Evolutionary conservation across 2,113 vertebrate genomes (phyloP), one percentile per base, ranked within the genome.

Genomic region (Blennius ocellaris): DNA sequence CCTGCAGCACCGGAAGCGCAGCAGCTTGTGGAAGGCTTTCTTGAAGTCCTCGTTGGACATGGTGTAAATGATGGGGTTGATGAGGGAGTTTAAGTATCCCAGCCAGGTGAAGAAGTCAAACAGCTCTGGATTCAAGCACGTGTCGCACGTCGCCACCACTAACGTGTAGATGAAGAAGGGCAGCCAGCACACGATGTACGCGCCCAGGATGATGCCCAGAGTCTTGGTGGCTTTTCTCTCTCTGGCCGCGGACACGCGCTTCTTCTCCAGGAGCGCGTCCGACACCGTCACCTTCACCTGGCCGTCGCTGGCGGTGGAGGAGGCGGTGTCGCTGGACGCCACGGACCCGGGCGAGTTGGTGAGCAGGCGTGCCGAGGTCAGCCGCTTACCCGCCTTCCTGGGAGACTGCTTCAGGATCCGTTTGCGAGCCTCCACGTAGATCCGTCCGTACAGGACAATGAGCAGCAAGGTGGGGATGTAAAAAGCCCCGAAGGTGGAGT

Each of bases 191-290:
- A 98, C 94, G 38, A 99, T 99, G 59, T 99, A 99, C 0, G 97
- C 97, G 86, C 98, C 98, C 81, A 99, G 88, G 81, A 99, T 99
- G 87, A 99, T 96, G 45, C 98, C 98, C 90, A 99, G 87, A 60
- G 98, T 99, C 93, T 97, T 99, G 0, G 98, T 99, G 17, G 98
- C 98, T 89, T 97, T 99, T 81, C 96, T 94, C 89, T 99, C 98
- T 65, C 98, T 94, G 77, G 97, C 98, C 65, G 97, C 97, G 21
- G 96, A 97, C 54, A 99, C 96, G 37, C 97, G 95, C 92, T 98
- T 99, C 82, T 97, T 99, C 84, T 99, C 98, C 89, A 98, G 78
- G 36, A 99, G 92, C 21, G 96, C 95, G 52, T 99, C 98, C 0
- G 98, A 98, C 58, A 99, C 92, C 12, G 96, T 96, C 75, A 99